Conservation (phyloP, 2,113 vertebrate genomes). For the Myrmecobius fasciatus region DNA sequence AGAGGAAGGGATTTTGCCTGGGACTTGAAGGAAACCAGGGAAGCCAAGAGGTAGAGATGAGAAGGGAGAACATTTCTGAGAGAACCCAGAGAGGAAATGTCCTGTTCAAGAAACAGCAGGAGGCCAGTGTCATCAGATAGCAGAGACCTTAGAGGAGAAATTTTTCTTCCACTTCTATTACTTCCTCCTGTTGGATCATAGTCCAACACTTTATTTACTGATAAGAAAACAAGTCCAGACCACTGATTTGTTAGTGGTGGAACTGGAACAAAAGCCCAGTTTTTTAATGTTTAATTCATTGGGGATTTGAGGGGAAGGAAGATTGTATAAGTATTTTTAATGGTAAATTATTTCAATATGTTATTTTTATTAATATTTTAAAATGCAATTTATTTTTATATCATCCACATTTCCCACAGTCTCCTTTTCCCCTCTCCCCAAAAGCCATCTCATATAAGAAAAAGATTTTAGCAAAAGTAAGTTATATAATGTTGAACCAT, state of each 20-base stretch:
- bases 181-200: neutral
- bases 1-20: neutral
- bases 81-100: neutral
- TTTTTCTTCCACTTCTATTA: neutral
- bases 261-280: neutral
- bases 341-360: neutral
- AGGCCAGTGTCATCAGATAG: neutral
- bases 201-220: neutral
- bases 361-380: neutral
- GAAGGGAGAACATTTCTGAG: neutral
- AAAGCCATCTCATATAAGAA: neutral
- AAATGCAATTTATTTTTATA: no score
- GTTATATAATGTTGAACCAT: neutral
- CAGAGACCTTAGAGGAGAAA: neutral
- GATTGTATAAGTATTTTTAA: neutral
- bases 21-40: neutral
- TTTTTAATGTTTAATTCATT: neutral
- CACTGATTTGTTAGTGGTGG: neutral
- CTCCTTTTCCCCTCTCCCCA: neutral
- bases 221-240: neutral
- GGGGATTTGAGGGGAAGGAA: neutral
- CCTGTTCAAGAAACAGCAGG: neutral
- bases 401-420: neutral
- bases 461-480: neutral
- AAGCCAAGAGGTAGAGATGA: neutral